Conservation (phyloP, 1,140 invertebrate genomes). For the Brachionus rotundiformis region DNA sequence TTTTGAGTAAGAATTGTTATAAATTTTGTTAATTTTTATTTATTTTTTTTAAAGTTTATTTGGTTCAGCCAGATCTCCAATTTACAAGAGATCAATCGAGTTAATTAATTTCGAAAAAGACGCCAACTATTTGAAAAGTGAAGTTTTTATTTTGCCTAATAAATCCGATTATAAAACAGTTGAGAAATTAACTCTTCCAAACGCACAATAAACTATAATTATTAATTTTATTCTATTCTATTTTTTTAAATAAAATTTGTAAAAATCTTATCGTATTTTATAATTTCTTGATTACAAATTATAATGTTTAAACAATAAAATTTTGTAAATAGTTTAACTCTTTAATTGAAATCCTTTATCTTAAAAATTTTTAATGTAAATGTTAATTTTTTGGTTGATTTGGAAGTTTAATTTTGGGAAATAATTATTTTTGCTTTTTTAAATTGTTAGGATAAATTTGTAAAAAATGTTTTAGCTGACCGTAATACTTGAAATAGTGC, state of each 20-base stretch:
- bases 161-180: slow-evolving; percentile 8
- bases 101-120: slow-evolving; percentile 12
- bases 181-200: slow-evolving; percentile 1
- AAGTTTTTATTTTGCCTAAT: slow-evolving; percentile 3
- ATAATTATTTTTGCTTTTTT: too few species aligned
- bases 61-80: background rate
- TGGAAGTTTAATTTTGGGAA: too few species aligned
- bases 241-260: slow-evolving; percentile 8
- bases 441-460: too few species aligned
- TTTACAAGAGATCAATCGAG: background rate
- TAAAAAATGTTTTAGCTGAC: too few species aligned
- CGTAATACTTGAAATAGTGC: too few species aligned
- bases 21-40: background rate
- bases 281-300: too few species aligned
- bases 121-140: background rate
- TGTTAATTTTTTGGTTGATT: too few species aligned
- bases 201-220: background rate
- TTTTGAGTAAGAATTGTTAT: slow-evolving; percentile 59
- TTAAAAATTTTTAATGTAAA: too few species aligned
- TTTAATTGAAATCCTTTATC: too few species aligned
- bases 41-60: background rate
- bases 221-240: background rate
- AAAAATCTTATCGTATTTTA: slow-evolving; percentile 32
- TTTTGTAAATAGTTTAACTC: too few species aligned
- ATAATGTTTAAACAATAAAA: too few species aligned